phyloP scores from a whole-genome alignment of 2,113 vertebrate species.

The Tragelaphus imberbis region DNA sequence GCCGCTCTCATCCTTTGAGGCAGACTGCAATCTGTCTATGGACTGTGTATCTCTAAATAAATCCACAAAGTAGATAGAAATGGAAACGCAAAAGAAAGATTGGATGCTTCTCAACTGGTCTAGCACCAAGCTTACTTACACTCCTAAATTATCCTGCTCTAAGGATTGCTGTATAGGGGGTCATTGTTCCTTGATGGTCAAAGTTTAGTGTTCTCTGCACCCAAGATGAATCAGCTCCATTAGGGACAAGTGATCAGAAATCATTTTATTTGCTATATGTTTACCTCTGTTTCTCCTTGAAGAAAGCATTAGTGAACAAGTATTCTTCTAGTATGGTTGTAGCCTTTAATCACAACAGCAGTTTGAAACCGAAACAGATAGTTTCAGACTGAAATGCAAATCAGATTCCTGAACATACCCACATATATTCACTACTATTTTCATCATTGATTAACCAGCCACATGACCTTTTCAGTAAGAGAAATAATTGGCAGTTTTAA shows the following conservation, averaged over 20 bases:
- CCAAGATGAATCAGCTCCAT: not conserved
- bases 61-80: not conserved
- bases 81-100: not conserved
- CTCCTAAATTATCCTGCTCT: not conserved
- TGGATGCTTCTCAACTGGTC: not conserved
- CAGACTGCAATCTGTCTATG: not conserved
- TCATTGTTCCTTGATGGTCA: not conserved
- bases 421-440: not conserved
- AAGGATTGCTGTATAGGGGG: fast-evolving
- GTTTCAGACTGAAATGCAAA: conserved; percentile 42
- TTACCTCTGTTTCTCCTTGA: not conserved
- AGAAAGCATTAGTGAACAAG: not conserved
- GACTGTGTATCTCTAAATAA: not conserved
- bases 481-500: conserved; percentile 80
- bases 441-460: conserved; percentile 74
- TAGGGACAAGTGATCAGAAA: not conserved
- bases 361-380: not conserved
- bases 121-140: not conserved
- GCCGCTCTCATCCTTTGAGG: not conserved
- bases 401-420: not conserved
- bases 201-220: not conserved
- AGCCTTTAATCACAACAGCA: not conserved
- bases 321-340: not conserved
- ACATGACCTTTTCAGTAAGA: conserved; percentile 68
- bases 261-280: not conserved